phyloP scores from a whole-genome alignment of 2,888 invertebrate genomes.

The Eupsilia transversa region DNA sequence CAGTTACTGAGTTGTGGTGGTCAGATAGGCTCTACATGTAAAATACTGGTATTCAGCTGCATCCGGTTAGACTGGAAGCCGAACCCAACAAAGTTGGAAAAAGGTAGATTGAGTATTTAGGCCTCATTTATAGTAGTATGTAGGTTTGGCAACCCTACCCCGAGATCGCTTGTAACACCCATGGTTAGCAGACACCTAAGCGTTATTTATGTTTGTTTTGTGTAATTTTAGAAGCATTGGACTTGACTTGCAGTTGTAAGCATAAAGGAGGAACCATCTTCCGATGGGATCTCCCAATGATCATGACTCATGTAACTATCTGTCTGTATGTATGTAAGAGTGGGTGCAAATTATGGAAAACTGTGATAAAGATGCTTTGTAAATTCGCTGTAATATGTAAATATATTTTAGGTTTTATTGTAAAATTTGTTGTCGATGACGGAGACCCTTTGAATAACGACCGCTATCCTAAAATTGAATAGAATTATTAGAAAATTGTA shows the following conservation, averaged over 20 bases:
- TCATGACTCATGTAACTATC: neutral
- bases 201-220: neutral
- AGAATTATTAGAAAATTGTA: neutral
- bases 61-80: too few relatives aligned
- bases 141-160: too few relatives aligned
- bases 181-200: neutral
- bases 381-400: conserved; percentile 77
- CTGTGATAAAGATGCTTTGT: conserved; percentile 86
- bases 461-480: conserved; percentile 15
- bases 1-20: too few relatives aligned
- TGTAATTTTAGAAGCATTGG: neutral
- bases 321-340: conserved; percentile 67
- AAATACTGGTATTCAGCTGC: too few relatives aligned
- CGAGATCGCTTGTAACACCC: too few relatives aligned
- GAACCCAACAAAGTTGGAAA: too few relatives aligned
- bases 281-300: neutral
- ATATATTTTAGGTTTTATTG: conserved; percentile 44
- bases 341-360: conserved; percentile 84
- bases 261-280: neutral
- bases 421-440: conserved; percentile 37
- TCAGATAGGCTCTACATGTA: too few relatives aligned
- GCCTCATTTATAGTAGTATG: too few relatives aligned
- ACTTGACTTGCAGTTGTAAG: neutral
- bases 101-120: too few relatives aligned
- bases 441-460: conserved; percentile 48